Base-by-base conservation (phyloP, 2,888 invertebrate species). In the Zootermopsis nevadensis region DNA sequence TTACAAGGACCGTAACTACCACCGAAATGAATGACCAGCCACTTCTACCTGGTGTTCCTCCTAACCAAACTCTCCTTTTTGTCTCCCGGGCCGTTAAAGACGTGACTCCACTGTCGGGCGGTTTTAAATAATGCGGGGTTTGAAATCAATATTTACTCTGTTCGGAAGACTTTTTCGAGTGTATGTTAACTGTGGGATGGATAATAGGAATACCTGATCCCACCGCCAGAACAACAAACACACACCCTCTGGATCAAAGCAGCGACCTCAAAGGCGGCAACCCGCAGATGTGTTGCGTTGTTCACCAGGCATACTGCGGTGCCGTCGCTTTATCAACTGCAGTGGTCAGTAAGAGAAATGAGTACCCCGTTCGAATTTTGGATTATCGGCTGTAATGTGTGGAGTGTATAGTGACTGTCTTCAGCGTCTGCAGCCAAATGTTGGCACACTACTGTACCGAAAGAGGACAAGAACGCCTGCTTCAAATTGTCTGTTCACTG, bases 141-240 rank as follows among this genome's bases (percentile, higher is more conserved):
- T 33, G 6, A 33, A 69, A 19, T 69, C 30, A 69, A 30, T 69
- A 69, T 69, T 69, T 30, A 24, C 69, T 69, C 31, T 69, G 30
- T 33, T 7, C 31, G 33, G 69, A 60, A 69, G 69, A 69, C 69
- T 69, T 69, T 48, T 69, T 69, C 69, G 27, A 69, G 69, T 69
- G 33, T 22, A 69, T 69, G 69, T 69, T 69, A 69, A 69, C 69
- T 69, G 69, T 31, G 69, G 69, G 69, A 33, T 7, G 69, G 31
- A 31, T 33, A 69, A 33, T 69, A 30, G 69, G 33, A 33, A 69
- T 69, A 15, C 69, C 33, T 30, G 69, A 12, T 66, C 66, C 27
- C 27, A 66, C 69, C 19, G 30, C 30, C 69, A 69, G 33, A 69
- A 69, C 69, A 33, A 33, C 69, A 69, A 69, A 69, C 69, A 69